A percentile compares a stretch with the other conserved stretches of the same genome.
phyloP scores from a whole-genome alignment of 2,113 vertebrate species.

The Vanacampus margaritifer region DNA sequence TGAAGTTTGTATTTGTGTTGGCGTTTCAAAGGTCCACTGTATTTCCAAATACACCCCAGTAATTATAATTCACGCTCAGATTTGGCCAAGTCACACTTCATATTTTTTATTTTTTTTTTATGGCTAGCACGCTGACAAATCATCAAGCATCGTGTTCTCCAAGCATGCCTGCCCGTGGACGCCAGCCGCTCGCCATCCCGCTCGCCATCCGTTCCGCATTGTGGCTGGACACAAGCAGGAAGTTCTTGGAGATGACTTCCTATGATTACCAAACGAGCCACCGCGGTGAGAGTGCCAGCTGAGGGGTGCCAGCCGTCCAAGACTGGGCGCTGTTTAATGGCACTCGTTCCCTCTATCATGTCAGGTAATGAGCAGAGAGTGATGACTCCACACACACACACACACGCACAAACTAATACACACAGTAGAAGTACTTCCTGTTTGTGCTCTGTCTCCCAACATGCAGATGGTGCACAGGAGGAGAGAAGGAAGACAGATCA shows the following conservation, averaged over 20 bases:
- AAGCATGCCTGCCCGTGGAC: conserved; percentile 53
- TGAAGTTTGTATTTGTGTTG: not conserved
- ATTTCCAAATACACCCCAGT: not conserved
- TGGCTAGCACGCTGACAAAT: conserved; percentile 44
- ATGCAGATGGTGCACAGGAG: conserved; percentile 67
- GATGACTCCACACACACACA: conserved; percentile 21
- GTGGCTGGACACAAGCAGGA: conserved; percentile 50
- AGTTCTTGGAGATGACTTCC: conserved; percentile 48
- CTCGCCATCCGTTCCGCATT: conserved; percentile 60
- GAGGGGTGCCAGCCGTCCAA: conserved; percentile 58
- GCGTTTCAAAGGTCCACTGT: not conserved
- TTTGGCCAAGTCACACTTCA: conserved; percentile 13
- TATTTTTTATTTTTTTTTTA: not conserved
- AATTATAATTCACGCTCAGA: not conserved
- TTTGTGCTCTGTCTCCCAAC: conserved; percentile 32
- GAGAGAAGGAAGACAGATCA: conserved; percentile 37
- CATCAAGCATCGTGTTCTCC: conserved; percentile 48
- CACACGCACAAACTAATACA: not conserved
- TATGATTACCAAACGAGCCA: conserved; percentile 40
- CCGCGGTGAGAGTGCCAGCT: conserved; percentile 45
- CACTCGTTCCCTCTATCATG: conserved; percentile 67
- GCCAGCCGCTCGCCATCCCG: conserved; percentile 40
- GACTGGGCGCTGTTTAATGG: conserved; percentile 67
- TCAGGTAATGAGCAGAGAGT: conserved; percentile 74
- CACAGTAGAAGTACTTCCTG: conserved; percentile 30